A percentile compares a stretch with the other conserved stretches of the same genome.
These are phyloP conservation scores for Sardina pilchardus DNA, from an alignment of 2,113 vertebrate species.

Conservation along the genomic window DNA sequence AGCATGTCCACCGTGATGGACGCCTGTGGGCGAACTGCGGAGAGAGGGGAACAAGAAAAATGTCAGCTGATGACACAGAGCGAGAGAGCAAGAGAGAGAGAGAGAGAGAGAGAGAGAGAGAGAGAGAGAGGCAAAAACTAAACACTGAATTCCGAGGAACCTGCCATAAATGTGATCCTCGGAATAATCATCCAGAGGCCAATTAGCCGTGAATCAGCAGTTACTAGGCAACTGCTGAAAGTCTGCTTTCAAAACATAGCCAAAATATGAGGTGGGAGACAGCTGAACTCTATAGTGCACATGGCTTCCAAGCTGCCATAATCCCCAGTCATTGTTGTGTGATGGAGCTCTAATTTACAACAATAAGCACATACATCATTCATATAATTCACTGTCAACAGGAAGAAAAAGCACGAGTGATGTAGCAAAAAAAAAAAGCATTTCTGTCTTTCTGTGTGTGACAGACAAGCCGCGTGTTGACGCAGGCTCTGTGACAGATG, in stretches of 20 bases:
- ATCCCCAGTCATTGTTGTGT: neutral
- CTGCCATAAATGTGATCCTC: neutral
- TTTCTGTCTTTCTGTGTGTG: neutral
- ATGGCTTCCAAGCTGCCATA: neutral
- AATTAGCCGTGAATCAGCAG: conserved; percentile 11
- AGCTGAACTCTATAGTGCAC: neutral
- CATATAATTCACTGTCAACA: neutral
- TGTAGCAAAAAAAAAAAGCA: neutral
- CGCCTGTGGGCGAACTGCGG: conserved; percentile 85
- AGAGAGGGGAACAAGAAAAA: neutral
- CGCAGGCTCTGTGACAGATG: neutral
- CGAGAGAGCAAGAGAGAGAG: neutral
- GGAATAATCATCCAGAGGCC: neutral
- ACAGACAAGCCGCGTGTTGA: neutral
- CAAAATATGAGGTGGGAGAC: neutral
- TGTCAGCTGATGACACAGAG: conserved; percentile 1
- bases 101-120: neutral
- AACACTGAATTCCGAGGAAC: neutral
- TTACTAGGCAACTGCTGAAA: neutral
- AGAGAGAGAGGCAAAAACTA: neutral
- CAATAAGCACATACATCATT: neutral
- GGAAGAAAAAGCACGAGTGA: neutral
- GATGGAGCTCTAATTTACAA: neutral
- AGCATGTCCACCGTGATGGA: conserved; percentile 76
- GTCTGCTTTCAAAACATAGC: neutral